Conservation (phyloP, 2,888 invertebrate genomes). For the Hanleya hanleyi region DNA sequence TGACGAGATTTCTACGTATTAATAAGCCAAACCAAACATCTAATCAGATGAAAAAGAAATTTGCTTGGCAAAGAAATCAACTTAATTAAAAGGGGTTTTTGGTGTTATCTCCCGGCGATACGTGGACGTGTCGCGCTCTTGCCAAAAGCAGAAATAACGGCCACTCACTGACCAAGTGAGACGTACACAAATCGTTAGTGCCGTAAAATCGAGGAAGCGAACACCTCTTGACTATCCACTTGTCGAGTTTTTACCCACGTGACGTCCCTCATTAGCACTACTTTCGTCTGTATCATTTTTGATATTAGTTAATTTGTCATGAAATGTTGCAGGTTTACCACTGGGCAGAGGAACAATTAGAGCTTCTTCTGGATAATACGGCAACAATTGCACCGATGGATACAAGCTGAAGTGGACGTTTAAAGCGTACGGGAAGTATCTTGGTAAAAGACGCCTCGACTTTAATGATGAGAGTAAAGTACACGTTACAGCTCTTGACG, state of each 20-base stretch:
- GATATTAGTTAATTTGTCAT: conserved; percentile 10
- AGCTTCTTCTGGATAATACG: not conserved
- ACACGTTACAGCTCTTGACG: not conserved
- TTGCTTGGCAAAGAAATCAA: not conserved
- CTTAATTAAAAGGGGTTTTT: not conserved
- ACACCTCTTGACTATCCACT: not conserved
- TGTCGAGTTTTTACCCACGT: not conserved
- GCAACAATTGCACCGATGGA: not conserved
- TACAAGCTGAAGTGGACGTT: not conserved
- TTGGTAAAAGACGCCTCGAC: not conserved
- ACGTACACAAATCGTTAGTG: conserved; percentile 6
- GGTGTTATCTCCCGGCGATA: not conserved
- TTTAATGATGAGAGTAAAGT: not conserved
- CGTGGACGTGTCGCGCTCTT: not conserved
- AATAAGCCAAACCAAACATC: not conserved
- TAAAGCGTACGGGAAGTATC: not conserved
- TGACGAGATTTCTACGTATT: not conserved
- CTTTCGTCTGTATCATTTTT: conserved; percentile 1
- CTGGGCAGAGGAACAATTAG: not conserved
- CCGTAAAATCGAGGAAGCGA: not conserved
- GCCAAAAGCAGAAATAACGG: not conserved
- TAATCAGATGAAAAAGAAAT: not conserved
- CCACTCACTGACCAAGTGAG: not conserved
- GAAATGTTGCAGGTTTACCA: not conserved
- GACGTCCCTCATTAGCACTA: not conserved